Conservation (phyloP, 2,113 vertebrate genomes). For the Actenoides lindsayi region DNA sequence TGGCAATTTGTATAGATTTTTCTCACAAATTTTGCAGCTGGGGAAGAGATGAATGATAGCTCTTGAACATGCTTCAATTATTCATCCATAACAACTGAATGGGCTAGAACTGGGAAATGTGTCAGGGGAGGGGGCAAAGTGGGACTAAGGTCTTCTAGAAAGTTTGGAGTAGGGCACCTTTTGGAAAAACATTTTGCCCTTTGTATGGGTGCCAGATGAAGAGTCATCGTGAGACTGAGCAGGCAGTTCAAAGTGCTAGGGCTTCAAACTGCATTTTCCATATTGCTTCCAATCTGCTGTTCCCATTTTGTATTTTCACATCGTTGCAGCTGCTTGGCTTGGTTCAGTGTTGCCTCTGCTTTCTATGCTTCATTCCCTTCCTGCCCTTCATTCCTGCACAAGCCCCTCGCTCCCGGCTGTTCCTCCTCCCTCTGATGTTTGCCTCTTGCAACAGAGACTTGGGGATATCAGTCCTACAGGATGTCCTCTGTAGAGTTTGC, state of each 20-base stretch:
- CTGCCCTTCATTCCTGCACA: neutral
- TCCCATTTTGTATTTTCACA: constrained; percentile 16
- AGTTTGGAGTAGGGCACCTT: neutral
- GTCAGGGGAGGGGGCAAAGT: rapidly evolving
- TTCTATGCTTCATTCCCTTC: neutral
- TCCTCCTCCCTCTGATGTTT: neutral
- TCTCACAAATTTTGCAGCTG: neutral
- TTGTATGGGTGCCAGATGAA: neutral
- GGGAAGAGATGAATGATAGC: neutral
- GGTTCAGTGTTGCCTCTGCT: neutral
- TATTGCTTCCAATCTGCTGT: neutral
- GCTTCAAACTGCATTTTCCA: neutral
- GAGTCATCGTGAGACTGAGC: neutral
- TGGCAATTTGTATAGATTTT: neutral
- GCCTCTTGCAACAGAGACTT: neutral
- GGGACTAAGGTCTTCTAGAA: neutral
- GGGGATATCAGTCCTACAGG: neutral
- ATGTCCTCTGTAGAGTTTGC: neutral
- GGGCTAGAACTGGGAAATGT: neutral
- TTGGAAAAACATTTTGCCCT: neutral
- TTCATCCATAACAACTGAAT: neutral
- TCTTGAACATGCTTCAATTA: neutral
- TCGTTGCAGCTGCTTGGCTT: neutral
- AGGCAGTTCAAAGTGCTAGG: neutral
- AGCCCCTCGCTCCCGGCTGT: neutral